Evolutionary conservation across 2,113 vertebrate species (phyloP).

Genomic region (cattle (Bos taurus)): DNA sequence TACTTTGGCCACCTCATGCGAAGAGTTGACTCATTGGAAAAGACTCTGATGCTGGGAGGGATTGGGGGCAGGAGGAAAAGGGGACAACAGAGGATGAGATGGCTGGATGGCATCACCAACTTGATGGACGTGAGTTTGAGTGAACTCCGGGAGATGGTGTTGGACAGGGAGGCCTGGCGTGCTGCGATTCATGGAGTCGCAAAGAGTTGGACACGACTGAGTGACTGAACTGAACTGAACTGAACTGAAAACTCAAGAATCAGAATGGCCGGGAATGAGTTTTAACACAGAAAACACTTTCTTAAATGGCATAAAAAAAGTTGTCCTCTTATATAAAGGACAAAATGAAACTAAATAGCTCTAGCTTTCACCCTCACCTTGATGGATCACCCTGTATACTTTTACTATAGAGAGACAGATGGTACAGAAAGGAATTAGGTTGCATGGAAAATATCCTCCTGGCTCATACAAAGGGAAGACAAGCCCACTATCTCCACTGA

Average conservation of each 20-base stretch:
- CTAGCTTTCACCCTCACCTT: not conserved
- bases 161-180: not conserved
- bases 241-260: conserved; percentile 25
- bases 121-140: not conserved
- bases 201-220: not conserved
- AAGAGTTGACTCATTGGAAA: not conserved
- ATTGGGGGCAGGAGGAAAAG: not conserved
- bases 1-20: rapidly evolving
- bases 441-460: not conserved
- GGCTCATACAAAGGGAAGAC: not conserved
- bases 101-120: not conserved
- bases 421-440: not conserved
- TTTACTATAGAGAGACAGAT: not conserved
- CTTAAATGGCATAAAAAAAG: not conserved
- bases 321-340: not conserved
- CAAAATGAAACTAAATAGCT: not conserved
- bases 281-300: not conserved
- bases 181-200: rapidly evolving
- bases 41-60: not conserved
- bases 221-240: not conserved
- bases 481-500: not conserved
- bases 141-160: not conserved
- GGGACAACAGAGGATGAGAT: not conserved
- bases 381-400: not conserved
- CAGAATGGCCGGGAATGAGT: not conserved